Evolutionary conservation across 2,888 invertebrate genomes (phyloP), one percentile per base, ranked within the genome.

Genomic region (Aethes cnicana): DNA sequence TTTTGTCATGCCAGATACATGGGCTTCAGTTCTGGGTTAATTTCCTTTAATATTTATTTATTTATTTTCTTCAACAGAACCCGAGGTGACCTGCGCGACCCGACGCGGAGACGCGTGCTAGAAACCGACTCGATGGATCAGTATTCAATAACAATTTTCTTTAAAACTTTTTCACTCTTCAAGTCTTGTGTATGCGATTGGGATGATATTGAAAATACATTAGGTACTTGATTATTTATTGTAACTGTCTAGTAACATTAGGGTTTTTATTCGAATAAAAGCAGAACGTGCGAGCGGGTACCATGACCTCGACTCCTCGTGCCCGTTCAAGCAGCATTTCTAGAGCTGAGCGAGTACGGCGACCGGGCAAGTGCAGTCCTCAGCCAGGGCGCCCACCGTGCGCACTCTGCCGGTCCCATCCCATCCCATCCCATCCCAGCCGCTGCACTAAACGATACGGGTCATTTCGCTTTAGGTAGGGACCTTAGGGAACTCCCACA

Each of bases 341-440:
- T 7, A 4, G n/a, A 54, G 62, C 57, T 72, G 64, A 52, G 61
- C 57, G 75, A 56, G 59, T 62, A 60, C 59, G 74, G 64, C 63
- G 79, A 64, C 55, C 68, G 69, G 65, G 80, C 67, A 46, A 68
- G 81, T 72, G 87, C 66, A 89, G 88, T 67, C 77, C 62, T 70
- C 81, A 88, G 88, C 88, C 88, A 81, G 73, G 81, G 77, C 83
- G 81, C 66, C 76, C 78, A 76, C 78, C 78, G 72, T 64, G 63
- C 68, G 75, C 77, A 85, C 80, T 61, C 72, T 67, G 72, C 69
- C 57, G 28, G 32, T 18, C 14, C 20, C 0, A 36, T 28, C 26
- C 32, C 23, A 17, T 48, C 55, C 54, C 4, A 11, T 43, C 54
- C 53, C 58, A 53, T 71, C 74, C 68, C 64, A 50, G 28, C 63